Base-by-base conservation (phyloP, 2,797 vertebrate genomes). In the Anomalospiza imberbis region DNA sequence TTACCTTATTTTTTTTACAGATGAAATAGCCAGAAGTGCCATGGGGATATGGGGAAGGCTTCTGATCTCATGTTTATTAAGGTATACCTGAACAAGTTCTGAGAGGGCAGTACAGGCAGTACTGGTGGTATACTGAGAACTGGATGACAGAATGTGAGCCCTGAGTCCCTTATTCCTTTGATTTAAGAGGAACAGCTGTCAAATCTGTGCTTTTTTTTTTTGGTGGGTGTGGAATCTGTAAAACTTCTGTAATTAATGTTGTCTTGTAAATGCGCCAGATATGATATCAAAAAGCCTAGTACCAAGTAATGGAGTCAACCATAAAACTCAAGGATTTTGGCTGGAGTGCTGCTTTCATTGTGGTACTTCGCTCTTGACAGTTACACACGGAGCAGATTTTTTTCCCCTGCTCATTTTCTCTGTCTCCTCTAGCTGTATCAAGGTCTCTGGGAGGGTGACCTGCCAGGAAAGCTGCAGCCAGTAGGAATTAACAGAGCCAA, bases 381-480 rank as follows among this genome's bases (percentile, higher is more conserved):
- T 68, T 81, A 57, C 45, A 83, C 40, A 66, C 0, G 0, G 70
- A 58, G 13, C 42, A 58, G 79, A 45, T 31, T 47, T 65, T 70
- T 54, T 21, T 1, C 40, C 24, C 29, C 47, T 45, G 26, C 13
- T 75, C 13, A 1, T 78, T 91, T 91, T 20, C 19, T 67, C 28
- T 12, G 7, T 57, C 28, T 91, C n/a, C 40, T 83, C 58, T 57
- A 53, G 62, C 36, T 12, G 3, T 42, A 79, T 28, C 12, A 21
- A 48, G 75, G 68, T 50, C 72, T 47, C 9, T 3, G 6, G 45
- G n/a, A 76, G 38, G 28, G 22, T 93, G 83, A 96, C 79, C 70
- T 90, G 75, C 72, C 91, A 76, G 85, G 91, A 96, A 95, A 95
- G 89, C 81, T 96, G 95, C 81, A 94, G 82, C 34, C 61, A 84